Conservation (phyloP, 2,888 invertebrate genomes). For the Proisotoma minuta region DNA sequence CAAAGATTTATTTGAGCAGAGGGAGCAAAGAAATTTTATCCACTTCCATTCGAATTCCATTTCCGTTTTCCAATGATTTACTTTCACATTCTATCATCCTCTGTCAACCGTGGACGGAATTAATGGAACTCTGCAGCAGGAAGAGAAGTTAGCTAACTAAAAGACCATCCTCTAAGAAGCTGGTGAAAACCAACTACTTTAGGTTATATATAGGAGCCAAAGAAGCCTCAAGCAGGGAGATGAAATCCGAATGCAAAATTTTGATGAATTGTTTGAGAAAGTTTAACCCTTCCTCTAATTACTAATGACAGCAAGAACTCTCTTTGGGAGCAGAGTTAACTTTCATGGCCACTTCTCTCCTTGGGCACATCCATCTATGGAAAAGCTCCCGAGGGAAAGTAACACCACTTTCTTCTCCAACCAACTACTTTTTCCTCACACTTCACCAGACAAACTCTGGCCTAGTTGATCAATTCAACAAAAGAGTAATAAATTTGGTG, state of each 20-base stretch:
- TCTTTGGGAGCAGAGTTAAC: too few relatives aligned
- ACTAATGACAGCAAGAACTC: slow-evolving; percentile 13
- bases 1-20: slow-evolving; percentile 6
- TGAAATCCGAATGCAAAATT: slow-evolving; percentile 9
- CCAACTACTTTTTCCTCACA: too few relatives aligned
- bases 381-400: background rate
- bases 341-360: background rate
- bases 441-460: too few relatives aligned
- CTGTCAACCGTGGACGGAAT: slow-evolving; percentile 17
- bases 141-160: background rate
- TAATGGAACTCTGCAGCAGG: slow-evolving; percentile 3
- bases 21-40: background rate
- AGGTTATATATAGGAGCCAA: background rate
- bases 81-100: slow-evolving; percentile 20
- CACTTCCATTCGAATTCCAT: slow-evolving; percentile 20
- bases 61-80: slow-evolving; percentile 31
- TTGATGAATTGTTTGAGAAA: slow-evolving; percentile 14
- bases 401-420: background rate
- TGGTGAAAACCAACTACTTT: background rate
- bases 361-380: background rate
- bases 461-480: too few relatives aligned
- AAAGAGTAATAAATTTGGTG: too few relatives aligned
- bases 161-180: background rate
- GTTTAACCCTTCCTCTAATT: slow-evolving; percentile 10
- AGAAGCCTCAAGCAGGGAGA: background rate